Evolutionary conservation across 2,888 invertebrate species (phyloP).

Genomic region (Saturnia japonica): DNA sequence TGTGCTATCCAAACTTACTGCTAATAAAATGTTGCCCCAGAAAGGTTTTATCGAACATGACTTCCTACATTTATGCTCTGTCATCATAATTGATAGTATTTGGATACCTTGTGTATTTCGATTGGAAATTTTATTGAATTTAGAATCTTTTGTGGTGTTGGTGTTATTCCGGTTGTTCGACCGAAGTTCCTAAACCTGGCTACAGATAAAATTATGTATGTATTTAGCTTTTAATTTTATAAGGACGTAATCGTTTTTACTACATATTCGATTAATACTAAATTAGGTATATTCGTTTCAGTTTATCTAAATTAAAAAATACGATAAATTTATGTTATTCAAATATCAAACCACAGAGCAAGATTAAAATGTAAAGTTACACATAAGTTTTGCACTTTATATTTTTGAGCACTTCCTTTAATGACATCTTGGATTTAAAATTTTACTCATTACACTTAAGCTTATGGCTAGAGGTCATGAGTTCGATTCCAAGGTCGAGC

Average conservation of each 20-base stretch:
- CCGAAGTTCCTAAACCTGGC: background rate
- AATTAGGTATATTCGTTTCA: background rate
- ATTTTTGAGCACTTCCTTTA: too few relatives aligned
- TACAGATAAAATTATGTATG: background rate
- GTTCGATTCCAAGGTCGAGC: too few relatives aligned
- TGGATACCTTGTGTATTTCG: background rate
- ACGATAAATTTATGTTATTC: background rate
- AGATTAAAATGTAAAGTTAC: too few relatives aligned
- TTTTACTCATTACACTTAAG: too few relatives aligned
- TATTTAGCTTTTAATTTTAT: too few relatives aligned
- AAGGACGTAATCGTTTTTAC: background rate
- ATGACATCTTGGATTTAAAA: too few relatives aligned
- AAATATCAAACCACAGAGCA: background rate
- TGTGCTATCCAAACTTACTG: conserved; percentile 29
- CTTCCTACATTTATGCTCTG: conserved; percentile 23
- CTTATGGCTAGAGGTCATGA: too few relatives aligned
- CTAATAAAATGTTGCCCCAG: conserved; percentile 32
- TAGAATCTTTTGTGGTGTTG: background rate
- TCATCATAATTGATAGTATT: conserved; percentile 21
- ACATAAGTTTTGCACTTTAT: too few relatives aligned
- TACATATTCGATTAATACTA: background rate
- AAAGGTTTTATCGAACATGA: conserved; percentile 28
- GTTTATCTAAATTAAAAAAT: background rate
- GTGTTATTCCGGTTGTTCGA: background rate
- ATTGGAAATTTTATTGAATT: background rate